A percentile compares a stretch with the other conserved stretches of the same genome.
These are phyloP conservation scores for Drosophila infuscata DNA, from an alignment of 2,888 invertebrate genomes.

Conservation along the genomic window DNA sequence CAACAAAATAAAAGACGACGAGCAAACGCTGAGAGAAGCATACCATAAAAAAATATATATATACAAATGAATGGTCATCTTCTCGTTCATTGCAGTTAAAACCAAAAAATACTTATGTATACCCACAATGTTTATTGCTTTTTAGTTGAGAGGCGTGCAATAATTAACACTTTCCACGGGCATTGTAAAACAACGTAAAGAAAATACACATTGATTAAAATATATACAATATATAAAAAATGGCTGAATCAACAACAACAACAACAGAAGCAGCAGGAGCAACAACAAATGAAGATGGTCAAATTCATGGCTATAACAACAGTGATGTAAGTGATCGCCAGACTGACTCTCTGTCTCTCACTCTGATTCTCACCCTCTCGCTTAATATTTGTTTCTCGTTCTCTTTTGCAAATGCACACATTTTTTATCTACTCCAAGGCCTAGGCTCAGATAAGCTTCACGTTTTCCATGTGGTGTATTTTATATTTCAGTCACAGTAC, in stretches of 20 bases:
- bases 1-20: neutral
- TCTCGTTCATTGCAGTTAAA: conserved; percentile 63
- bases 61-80: conserved; percentile 40
- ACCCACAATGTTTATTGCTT: conserved; percentile 46
- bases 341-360: neutral
- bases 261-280: conserved; percentile 45
- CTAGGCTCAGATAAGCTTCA: neutral
- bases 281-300: conserved; percentile 71
- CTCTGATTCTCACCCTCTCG: neutral
- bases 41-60: conserved; percentile 3
- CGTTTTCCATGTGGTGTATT: neutral
- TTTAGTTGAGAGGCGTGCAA: conserved; percentile 60
- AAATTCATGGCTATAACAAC: conserved; percentile 82
- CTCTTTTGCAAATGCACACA: neutral
- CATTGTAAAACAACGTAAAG: conserved; percentile 37
- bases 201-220: conserved; percentile 38
- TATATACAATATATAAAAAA: conserved; percentile 37
- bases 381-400: neutral
- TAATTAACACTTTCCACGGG: conserved; percentile 60
- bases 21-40: neutral
- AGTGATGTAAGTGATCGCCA: conserved; percentile 79
- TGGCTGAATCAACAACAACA: conserved; percentile 71
- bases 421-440: neutral
- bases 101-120: conserved; percentile 23
- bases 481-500: neutral